Conservation (phyloP, 1,140 invertebrate species). For the Pollicipes pollicipes region DNA sequence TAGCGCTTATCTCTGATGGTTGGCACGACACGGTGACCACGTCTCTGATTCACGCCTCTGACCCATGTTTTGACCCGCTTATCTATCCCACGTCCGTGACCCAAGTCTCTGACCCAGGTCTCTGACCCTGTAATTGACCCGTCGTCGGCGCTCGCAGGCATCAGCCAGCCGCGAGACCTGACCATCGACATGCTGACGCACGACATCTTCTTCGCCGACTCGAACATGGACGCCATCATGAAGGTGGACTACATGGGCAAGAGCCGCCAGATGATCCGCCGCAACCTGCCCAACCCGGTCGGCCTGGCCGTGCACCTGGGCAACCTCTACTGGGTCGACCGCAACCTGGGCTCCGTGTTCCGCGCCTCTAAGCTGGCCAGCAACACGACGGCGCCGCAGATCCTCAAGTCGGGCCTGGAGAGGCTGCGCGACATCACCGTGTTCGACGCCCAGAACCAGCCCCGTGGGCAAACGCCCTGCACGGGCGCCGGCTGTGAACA, state of each 20-base stretch:
- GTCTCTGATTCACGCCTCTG: too few species aligned
- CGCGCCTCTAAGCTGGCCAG: slow-evolving; percentile 55
- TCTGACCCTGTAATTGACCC: too few species aligned
- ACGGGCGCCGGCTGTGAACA: slow-evolving; percentile 31
- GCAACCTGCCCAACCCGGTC: slow-evolving; percentile 85
- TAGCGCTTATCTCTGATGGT: too few species aligned
- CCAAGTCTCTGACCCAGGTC: too few species aligned
- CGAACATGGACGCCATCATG: slow-evolving; percentile 78
- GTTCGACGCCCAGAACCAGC: slow-evolving; percentile 72
- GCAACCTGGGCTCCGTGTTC: slow-evolving; percentile 74
- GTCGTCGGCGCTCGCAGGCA: slow-evolving; percentile 32
- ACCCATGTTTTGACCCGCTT: too few species aligned
- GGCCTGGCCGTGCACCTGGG: slow-evolving; percentile 61
- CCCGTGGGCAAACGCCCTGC: slow-evolving; percentile 23
- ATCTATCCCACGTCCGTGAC: too few species aligned
- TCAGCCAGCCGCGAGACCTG: slow-evolving; percentile 76
- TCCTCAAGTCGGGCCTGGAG: slow-evolving; percentile 59
- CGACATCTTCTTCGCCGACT: slow-evolving; percentile 95
- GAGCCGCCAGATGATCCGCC: slow-evolving; percentile 46
- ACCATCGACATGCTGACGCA: slow-evolving; percentile 86
- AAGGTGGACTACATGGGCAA: slow-evolving; percentile 37
- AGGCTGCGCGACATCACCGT: slow-evolving; percentile 76
- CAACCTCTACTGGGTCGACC: slow-evolving; percentile 89
- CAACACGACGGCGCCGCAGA: slow-evolving; percentile 43
- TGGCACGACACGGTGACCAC: too few species aligned